These are phyloP conservation scores for Pyrgilauda ruficollis DNA, from an alignment of 2,113 vertebrate species.

Conservation along the genomic window DNA sequence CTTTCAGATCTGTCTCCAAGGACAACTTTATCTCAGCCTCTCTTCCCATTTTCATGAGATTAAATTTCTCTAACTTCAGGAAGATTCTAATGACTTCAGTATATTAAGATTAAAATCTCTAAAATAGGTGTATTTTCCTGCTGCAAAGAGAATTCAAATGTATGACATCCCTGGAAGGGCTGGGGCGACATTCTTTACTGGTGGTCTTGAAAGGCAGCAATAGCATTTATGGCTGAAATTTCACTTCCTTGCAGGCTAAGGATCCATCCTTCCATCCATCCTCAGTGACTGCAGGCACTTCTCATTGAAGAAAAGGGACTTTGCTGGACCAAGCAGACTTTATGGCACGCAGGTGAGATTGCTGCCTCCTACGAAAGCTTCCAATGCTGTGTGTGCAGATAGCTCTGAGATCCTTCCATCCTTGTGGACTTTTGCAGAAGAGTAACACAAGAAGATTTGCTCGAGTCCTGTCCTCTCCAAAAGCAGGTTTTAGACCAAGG, in stretches of 20 bases:
- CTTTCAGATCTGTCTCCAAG: conserved; percentile 12
- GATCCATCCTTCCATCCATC: neutral
- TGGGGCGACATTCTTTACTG: neutral
- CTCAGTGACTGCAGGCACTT: neutral
- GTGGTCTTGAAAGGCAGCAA: neutral
- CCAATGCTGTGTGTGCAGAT: neutral
- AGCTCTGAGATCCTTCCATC: neutral
- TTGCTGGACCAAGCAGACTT: neutral
- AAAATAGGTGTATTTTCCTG: neutral
- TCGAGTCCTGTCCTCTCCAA: neutral
- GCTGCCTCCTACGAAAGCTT: neutral
- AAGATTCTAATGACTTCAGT: neutral
- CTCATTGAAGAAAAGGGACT: neutral
- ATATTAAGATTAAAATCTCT: neutral
- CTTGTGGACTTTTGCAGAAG: neutral
- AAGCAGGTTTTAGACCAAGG: neutral
- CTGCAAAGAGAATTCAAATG: neutral
- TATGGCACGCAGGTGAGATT: neutral
- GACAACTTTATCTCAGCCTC: neutral
- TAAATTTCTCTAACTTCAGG: neutral
- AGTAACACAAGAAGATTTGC: neutral
- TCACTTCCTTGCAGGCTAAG: neutral
- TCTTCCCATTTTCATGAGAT: neutral
- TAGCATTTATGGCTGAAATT: neutral
- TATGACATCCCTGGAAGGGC: neutral